Evolutionary conservation across 2,797 vertebrate genomes (phyloP).

Genomic region (Mus minutoides): DNA sequence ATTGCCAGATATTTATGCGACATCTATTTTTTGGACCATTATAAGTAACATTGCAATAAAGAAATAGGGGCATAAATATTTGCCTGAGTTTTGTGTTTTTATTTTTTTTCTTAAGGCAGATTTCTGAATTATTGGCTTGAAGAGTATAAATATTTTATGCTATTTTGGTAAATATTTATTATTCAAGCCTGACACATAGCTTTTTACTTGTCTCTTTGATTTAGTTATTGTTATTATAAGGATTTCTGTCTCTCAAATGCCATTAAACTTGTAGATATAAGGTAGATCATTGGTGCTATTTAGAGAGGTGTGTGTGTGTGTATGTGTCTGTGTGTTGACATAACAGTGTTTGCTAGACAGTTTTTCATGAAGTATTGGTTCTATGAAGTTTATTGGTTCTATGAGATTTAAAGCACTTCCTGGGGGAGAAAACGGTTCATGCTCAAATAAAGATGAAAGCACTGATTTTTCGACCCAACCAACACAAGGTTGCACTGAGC

Average conservation of each 20-base stretch:
- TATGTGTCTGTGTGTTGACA: background rate
- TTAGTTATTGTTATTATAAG: slow-evolving; percentile 57
- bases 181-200: slow-evolving; percentile 13
- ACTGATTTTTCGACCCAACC: background rate
- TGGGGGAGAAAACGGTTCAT: background rate
- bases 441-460: background rate
- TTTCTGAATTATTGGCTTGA: slow-evolving; percentile 54
- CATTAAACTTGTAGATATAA: background rate
- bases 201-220: slow-evolving; percentile 59
- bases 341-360: background rate
- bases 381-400: background rate
- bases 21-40: background rate
- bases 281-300: background rate
- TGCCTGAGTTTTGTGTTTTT: background rate
- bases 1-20: slow-evolving; percentile 58
- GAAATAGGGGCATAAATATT: slow-evolving; percentile 58
- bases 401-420: background rate
- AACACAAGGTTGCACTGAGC: background rate
- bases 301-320: background rate
- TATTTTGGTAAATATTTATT: slow-evolving; percentile 68
- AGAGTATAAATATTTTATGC: slow-evolving; percentile 64
- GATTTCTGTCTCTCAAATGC: slow-evolving; percentile 33
- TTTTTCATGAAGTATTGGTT: background rate
- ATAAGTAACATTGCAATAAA: slow-evolving; percentile 58
- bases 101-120: slow-evolving; percentile 19